A percentile compares a stretch with the other conserved stretches of the same genome.
Conservation (phyloP, 2,888 invertebrate genomes). For the Boloria selene region DNA sequence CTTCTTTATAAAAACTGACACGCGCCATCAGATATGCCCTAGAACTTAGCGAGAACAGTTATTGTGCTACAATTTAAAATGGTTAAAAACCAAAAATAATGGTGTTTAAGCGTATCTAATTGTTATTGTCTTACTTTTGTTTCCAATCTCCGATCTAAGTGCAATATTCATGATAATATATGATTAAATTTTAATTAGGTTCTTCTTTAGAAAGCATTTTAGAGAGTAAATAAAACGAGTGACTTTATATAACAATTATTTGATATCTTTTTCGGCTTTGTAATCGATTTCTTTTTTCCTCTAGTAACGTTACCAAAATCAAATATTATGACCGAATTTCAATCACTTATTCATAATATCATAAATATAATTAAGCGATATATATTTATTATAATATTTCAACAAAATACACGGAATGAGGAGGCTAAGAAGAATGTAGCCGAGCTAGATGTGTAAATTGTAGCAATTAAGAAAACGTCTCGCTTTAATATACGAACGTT, state of each 20-base stretch:
- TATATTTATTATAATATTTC: slow-evolving; percentile 7
- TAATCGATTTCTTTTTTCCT: too few relatives aligned
- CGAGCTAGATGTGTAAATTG: slow-evolving; percentile 64
- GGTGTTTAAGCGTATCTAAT: background rate
- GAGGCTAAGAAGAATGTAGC: slow-evolving; percentile 55
- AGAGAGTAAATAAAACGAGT: too few relatives aligned
- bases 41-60: slow-evolving; percentile 25
- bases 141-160: too few relatives aligned
- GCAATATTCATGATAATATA: too few relatives aligned
- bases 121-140: background rate
- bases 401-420: background rate
- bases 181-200: too few relatives aligned
- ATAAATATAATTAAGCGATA: slow-evolving; percentile 9
- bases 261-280: too few relatives aligned
- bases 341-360: background rate
- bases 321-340: too few relatives aligned
- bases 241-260: too few relatives aligned
- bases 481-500: slow-evolving; percentile 55
- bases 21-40: slow-evolving; percentile 16
- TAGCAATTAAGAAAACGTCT: slow-evolving; percentile 68
- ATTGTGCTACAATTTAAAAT: slow-evolving; percentile 39
- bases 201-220: too few relatives aligned
- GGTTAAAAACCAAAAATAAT: background rate
- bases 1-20: slow-evolving; percentile 18
- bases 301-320: too few relatives aligned